Conservation (phyloP, 1,140 invertebrate species). For the Drosophila erecta region DNA sequence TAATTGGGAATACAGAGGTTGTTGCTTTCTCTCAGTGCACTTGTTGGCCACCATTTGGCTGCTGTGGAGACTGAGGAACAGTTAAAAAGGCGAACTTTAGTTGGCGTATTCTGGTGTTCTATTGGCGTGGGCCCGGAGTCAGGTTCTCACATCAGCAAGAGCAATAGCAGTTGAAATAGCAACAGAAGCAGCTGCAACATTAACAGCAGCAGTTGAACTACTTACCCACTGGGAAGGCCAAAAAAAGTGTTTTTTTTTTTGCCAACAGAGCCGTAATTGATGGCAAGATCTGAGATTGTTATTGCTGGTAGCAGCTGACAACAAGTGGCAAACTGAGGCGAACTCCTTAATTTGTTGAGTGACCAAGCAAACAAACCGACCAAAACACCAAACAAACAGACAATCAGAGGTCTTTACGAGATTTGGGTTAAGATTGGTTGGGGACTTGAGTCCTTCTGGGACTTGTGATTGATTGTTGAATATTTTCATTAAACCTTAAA, state of each 20-base stretch:
- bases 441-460: constrained; percentile 11
- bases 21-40: constrained; percentile 10
- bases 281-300: constrained; percentile 49
- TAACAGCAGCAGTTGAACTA: constrained; percentile 47
- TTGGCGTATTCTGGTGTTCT: constrained; percentile 24
- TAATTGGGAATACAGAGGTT: no score
- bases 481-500: not conserved
- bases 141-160: constrained; percentile 43
- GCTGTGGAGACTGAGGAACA: constrained; percentile 17
- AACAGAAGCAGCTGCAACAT: constrained; percentile 28
- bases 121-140: constrained; percentile 49
- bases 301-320: constrained; percentile 35
- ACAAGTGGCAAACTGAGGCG: constrained; percentile 51
- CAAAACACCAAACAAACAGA: constrained; percentile 26
- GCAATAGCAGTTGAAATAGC: constrained; percentile 36
- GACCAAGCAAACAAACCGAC: constrained; percentile 70
- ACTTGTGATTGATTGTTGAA: not conserved
- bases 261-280: constrained; percentile 49
- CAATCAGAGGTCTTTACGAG: constrained; percentile 37
- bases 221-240: constrained; percentile 60
- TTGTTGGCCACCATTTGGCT: constrained; percentile 16
- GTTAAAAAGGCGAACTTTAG: constrained; percentile 31
- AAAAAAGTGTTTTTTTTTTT: constrained; percentile 35
- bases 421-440: constrained; percentile 69
- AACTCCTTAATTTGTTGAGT: constrained; percentile 70